Percentiles rank a stretch among this genome's conserved stretches.
Evolutionary conservation across 2,888 invertebrate genomes (phyloP).

Genomic region (Hoplodrina ambigua): DNA sequence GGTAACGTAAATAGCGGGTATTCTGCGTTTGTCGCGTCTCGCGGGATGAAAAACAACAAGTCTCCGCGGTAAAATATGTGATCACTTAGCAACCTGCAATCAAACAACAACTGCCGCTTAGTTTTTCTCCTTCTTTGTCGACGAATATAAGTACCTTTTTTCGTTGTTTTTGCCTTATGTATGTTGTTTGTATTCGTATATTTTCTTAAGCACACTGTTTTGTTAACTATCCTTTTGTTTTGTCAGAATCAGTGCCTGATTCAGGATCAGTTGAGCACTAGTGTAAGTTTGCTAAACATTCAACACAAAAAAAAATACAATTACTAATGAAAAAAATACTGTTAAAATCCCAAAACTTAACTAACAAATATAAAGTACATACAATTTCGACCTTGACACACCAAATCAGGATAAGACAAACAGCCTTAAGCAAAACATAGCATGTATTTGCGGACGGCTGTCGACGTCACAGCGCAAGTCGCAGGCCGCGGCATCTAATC

Average conservation of each 20-base stretch:
- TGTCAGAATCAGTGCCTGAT: background rate
- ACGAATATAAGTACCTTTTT: conserved; percentile 68
- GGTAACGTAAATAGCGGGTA: conserved; percentile 64
- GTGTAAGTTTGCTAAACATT: background rate
- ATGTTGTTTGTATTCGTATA: conserved; percentile 12
- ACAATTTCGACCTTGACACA: conserved; percentile 69
- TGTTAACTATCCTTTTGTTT: background rate
- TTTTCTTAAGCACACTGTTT: conserved; percentile 14
- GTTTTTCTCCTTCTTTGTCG: conserved; percentile 79
- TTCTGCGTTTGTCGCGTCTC: conserved; percentile 66
- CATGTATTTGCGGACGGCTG: conserved; percentile 63
- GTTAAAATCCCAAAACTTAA: conserved; percentile 14
- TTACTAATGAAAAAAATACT: too few species aligned
- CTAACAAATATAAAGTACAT: conserved; percentile 11
- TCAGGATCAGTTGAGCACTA: background rate
- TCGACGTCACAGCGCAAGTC: conserved; percentile 58
- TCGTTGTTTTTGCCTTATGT: conserved; percentile 48
- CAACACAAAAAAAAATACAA: background rate
- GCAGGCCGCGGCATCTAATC: conserved; percentile 69
- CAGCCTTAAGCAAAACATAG: conserved; percentile 61
- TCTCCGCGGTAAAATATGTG: conserved; percentile 86
- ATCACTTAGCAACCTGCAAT: conserved; percentile 90
- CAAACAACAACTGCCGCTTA: conserved; percentile 81
- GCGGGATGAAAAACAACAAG: conserved; percentile 82
- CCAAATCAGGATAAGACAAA: conserved; percentile 62